phyloP scores from a whole-genome alignment of 2,888 invertebrate species.

The Oligia latruncula region DNA sequence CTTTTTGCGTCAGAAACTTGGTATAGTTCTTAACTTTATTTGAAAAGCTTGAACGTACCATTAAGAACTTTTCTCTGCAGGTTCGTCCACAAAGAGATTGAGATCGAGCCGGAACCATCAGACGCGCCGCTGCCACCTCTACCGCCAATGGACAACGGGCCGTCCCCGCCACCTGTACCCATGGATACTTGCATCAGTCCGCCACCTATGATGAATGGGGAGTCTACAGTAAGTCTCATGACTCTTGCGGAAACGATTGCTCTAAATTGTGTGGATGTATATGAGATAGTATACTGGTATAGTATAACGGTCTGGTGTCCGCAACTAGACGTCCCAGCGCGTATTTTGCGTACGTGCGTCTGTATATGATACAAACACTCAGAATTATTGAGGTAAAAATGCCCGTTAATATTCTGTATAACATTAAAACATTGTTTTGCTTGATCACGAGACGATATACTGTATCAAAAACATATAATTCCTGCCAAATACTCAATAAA shows the following conservation, averaged over 20 bases:
- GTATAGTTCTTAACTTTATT: background rate
- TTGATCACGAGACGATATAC: background rate
- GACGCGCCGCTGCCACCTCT: slow-evolving; percentile 79
- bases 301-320: background rate
- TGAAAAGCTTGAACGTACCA: background rate
- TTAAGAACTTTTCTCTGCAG: slow-evolving; percentile 11
- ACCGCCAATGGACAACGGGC: slow-evolving; percentile 67
- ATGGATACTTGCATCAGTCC: slow-evolving; percentile 86
- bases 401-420: no score
- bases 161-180: slow-evolving; percentile 77
- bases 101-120: slow-evolving; percentile 69
- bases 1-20: no score
- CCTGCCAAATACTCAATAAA: background rate
- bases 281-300: background rate
- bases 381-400: background rate
- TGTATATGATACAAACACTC: no score
- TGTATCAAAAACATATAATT: background rate
- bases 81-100: slow-evolving; percentile 67
- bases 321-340: background rate
- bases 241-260: background rate
- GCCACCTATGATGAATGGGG: slow-evolving; percentile 83
- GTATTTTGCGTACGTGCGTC: no score
- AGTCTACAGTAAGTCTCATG: slow-evolving; percentile 78
- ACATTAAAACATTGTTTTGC: background rate
- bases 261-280: background rate